Evolutionary conservation across 2,113 vertebrate genomes (phyloP).

Genomic region (Scomber japonicus): DNA sequence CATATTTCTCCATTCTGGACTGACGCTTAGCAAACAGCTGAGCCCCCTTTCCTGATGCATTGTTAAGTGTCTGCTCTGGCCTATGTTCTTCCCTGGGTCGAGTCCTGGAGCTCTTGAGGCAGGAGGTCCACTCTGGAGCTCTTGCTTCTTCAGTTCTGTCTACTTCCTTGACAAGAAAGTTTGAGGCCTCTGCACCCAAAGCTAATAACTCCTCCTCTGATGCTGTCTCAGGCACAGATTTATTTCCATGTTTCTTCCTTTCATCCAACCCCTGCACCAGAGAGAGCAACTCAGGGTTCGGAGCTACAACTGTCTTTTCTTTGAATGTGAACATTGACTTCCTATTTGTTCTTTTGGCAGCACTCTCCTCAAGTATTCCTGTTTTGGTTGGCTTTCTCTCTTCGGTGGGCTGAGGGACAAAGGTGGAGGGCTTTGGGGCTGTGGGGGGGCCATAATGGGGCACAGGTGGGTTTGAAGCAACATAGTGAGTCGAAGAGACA

Average conservation of each 20-base stretch:
- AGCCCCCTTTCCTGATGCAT: slow-evolving; percentile 93
- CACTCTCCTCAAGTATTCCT: slow-evolving; percentile 91
- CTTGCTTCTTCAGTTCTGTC: slow-evolving; percentile 55
- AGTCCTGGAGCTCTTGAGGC: slow-evolving; percentile 92
- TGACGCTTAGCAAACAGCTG: slow-evolving; percentile 94
- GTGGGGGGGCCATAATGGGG: slow-evolving; percentile 82
- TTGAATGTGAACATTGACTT: slow-evolving; percentile 99
- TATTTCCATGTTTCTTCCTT: slow-evolving; percentile 88
- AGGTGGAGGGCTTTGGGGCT: slow-evolving; percentile 79
- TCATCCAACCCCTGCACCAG: slow-evolving; percentile 93
- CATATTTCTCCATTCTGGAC: slow-evolving; percentile 95
- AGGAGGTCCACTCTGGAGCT: slow-evolving; percentile 92
- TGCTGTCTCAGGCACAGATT: slow-evolving; percentile 83
- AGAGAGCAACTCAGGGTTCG: slow-evolving; percentile 94
- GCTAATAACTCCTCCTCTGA: slow-evolving; percentile 92
- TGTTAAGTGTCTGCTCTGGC: slow-evolving; percentile 90
- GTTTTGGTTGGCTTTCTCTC: slow-evolving; percentile 84
- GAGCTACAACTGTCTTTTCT: slow-evolving; percentile 92
- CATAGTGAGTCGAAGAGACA: slow-evolving; percentile 72
- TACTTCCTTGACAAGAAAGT: slow-evolving; percentile 88
- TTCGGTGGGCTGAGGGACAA: slow-evolving; percentile 66
- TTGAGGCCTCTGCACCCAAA: slow-evolving; percentile 95
- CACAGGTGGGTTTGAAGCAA: slow-evolving; percentile 81
- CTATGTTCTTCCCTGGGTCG: slow-evolving; percentile 85
- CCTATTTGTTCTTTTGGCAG: slow-evolving; percentile 80